phyloP scores from a whole-genome alignment of 2,113 vertebrate species.

The Pardalotus punctatus region DNA sequence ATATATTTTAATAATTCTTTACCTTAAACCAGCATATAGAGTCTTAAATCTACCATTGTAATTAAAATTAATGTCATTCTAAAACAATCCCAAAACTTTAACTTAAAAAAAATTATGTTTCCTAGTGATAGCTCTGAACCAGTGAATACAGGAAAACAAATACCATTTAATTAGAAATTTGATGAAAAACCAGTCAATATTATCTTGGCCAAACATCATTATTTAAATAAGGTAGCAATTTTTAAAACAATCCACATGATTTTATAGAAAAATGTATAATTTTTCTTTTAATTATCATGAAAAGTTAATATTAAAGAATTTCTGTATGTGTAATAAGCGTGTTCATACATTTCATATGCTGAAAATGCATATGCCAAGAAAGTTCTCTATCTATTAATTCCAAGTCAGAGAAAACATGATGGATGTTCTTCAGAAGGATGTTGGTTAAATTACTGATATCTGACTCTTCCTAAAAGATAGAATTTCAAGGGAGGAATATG shows the following conservation, averaged over 20 bases:
- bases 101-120: not conserved
- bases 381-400: not conserved
- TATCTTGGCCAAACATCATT: not conserved
- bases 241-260: not conserved
- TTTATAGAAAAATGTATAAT: fast-evolving
- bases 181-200: fast-evolving
- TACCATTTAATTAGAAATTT: not conserved
- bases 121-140: not conserved
- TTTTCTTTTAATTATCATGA: not conserved
- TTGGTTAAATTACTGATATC: not conserved
- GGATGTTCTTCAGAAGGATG: not conserved
- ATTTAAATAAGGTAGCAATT: not conserved
- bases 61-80: not conserved
- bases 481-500: not conserved
- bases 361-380: not conserved
- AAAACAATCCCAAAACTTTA: not conserved
- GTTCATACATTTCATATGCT: fast-evolving
- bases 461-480: not conserved
- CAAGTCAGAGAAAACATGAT: not conserved
- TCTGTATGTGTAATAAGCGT: not conserved
- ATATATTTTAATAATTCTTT: not conserved
- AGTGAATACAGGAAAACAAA: not conserved
- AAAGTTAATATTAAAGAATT: not conserved
- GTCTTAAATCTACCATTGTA: not conserved
- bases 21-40: not conserved